Evolutionary conservation across 2,888 invertebrate species (phyloP).

Genomic region (Elegia similella): DNA sequence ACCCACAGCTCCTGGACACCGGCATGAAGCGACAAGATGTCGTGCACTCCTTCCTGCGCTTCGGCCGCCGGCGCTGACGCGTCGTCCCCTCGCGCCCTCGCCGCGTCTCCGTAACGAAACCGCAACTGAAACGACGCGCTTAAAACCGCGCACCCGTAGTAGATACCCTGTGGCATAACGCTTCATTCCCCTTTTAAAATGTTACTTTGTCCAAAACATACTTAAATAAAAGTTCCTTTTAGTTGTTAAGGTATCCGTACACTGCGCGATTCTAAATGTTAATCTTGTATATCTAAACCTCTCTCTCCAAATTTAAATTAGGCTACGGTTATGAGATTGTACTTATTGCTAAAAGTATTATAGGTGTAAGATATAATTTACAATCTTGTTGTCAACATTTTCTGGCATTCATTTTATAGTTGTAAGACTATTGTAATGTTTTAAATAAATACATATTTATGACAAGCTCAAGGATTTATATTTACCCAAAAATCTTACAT

Average conservation of each 20-base stretch:
- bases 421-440: conserved; percentile 68
- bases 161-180: neutral
- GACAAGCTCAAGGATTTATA: conserved; percentile 58
- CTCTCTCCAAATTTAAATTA: conserved; percentile 61
- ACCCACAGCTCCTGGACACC: conserved; percentile 81
- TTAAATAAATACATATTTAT: conserved; percentile 77
- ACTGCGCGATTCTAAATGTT: conserved; percentile 38
- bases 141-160: conserved; percentile 22
- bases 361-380: conserved; percentile 59
- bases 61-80: conserved; percentile 89
- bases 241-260: conserved; percentile 39
- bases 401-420: conserved; percentile 68
- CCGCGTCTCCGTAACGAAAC: conserved; percentile 33
- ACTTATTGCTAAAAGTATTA: conserved; percentile 70
- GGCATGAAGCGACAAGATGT: conserved; percentile 93
- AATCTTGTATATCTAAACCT: conserved; percentile 41
- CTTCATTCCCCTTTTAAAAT: conserved; percentile 4
- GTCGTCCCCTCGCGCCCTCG: conserved; percentile 30
- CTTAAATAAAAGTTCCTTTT: conserved; percentile 44
- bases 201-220: conserved; percentile 71
- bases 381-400: conserved; percentile 72
- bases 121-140: conserved; percentile 31
- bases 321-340: conserved; percentile 48
- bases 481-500: conserved; percentile 9
- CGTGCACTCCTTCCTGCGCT: conserved; percentile 94